Base-by-base conservation (phyloP, 2,113 vertebrate genomes). In the Cebus imitator region DNA sequence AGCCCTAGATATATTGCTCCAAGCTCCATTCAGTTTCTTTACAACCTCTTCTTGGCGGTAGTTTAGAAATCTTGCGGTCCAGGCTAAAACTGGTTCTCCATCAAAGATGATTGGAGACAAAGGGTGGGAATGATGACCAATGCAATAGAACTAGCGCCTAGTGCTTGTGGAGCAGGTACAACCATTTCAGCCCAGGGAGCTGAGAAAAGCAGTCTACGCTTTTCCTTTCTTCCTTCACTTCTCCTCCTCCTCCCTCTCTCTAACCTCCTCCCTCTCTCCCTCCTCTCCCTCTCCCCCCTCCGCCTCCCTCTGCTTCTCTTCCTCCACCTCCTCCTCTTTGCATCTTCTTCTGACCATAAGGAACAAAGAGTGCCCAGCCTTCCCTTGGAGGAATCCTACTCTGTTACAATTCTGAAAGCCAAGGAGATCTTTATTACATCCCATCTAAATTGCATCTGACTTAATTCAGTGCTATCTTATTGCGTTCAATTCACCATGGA, bases 381-480 rank as follows among this genome's bases (percentile, higher is more conserved):
- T 73, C 17, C 72, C 20, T 89, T 84, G 37, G 32, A 95, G 11
- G 23, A 81, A 37, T 68, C 76, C 70, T 61, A 27, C 40, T 66
- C 25, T 75, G 11, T 75, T 93, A 68, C 20, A 83, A 68, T 95
- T 96, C 76, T 57, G 32, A 91, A 64, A 80, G n/a, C 91, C 86
- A 89, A 91, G 57, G 94, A 73, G 48, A 90, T 87, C 66, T 87
- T 93, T 23, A 84, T 95, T 84, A 90, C 85, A 32, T 79, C 66
- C 23, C 81, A 91, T 40, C 11, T 83, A 94, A 96, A 92, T 96
- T 83, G 76, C 70, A 25, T 97, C 80, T 91, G 70, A 87, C 87
- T 97, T 97, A 91, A 95, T 93, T 97, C 91, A 96, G 89, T 94
- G 68, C 68, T 94, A 73, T 83, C 96, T 93, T 93, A 79, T 96